Evolutionary conservation across 2,888 invertebrate genomes (phyloP).

Genomic region (Pantelozetes paolii): DNA sequence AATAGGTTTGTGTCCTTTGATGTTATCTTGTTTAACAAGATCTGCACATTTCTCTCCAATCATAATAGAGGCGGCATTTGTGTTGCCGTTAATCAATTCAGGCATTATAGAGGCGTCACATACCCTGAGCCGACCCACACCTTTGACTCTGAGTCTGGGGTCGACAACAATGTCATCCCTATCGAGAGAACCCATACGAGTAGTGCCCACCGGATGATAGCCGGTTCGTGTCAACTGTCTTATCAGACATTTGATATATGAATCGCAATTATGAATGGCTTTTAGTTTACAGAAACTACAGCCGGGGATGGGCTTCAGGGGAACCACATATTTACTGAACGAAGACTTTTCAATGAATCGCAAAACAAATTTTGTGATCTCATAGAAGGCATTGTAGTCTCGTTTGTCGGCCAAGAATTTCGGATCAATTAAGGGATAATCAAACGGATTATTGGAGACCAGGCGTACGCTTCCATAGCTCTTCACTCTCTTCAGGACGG

Average conservation of each 20-base stretch:
- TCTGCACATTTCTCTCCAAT: conserved; percentile 19
- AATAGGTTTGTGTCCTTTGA: too few relatives aligned
- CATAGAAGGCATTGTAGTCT: neutral
- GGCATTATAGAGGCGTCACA: conserved; percentile 8
- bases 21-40: conserved; percentile 9
- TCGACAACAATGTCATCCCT: conserved; percentile 2
- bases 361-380: neutral
- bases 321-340: neutral
- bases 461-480: neutral
- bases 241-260: neutral
- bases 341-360: neutral
- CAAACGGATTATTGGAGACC: neutral
- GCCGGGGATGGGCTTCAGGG: neutral
- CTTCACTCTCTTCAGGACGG: neutral
- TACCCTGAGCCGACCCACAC: neutral
- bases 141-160: conserved; percentile 1
- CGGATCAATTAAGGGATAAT: conserved; percentile 1
- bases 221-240: neutral
- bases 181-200: neutral
- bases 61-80: conserved; percentile 10
- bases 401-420: neutral
- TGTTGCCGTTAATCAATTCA: neutral
- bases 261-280: neutral
- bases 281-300: neutral
- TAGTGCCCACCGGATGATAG: conserved; percentile 8